Conservation (phyloP, 2,888 invertebrate genomes). For the Leucophenga maculata region DNA sequence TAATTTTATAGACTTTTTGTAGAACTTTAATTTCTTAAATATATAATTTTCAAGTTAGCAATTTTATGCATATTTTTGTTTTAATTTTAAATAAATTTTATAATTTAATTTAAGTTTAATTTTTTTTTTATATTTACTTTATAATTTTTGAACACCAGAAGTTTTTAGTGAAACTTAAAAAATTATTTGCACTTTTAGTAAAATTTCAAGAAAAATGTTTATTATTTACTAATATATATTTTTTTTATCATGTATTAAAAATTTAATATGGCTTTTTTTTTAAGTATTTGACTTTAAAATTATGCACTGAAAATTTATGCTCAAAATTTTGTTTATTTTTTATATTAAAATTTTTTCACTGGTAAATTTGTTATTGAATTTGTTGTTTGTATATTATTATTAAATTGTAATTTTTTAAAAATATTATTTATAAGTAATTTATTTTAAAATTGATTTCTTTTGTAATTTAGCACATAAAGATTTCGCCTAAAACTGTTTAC, state of each 20-base stretch:
- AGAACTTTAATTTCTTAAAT: too few relatives aligned
- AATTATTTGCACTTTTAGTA: slow-evolving; percentile 45
- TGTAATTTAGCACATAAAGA: slow-evolving; percentile 23
- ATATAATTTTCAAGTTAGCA: too few relatives aligned
- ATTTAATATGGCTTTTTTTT: neutral
- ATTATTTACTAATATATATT: slow-evolving; percentile 38
- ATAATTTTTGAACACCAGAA: too few relatives aligned
- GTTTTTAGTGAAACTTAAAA: slow-evolving; percentile 20
- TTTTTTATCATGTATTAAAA: slow-evolving; percentile 24
- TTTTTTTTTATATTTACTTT: too few relatives aligned
- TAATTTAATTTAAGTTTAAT: too few relatives aligned
- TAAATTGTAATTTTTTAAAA: neutral
- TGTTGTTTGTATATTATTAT: neutral
- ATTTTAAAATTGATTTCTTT: neutral
- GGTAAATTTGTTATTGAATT: slow-evolving; percentile 30
- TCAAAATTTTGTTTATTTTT: slow-evolving; percentile 23
- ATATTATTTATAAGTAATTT: slow-evolving; percentile 29
- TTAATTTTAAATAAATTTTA: too few relatives aligned
- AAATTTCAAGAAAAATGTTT: slow-evolving; percentile 46
- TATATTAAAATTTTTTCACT: neutral
- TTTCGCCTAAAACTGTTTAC: neutral
- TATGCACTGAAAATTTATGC: slow-evolving; percentile 2
- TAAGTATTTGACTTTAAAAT: neutral
- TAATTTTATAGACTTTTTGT: too few relatives aligned
- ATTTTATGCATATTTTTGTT: too few relatives aligned